These are phyloP conservation scores for Phrynosoma blainvillii DNA, from an alignment of 2,113 vertebrate genomes.

Conservation along the genomic window DNA sequence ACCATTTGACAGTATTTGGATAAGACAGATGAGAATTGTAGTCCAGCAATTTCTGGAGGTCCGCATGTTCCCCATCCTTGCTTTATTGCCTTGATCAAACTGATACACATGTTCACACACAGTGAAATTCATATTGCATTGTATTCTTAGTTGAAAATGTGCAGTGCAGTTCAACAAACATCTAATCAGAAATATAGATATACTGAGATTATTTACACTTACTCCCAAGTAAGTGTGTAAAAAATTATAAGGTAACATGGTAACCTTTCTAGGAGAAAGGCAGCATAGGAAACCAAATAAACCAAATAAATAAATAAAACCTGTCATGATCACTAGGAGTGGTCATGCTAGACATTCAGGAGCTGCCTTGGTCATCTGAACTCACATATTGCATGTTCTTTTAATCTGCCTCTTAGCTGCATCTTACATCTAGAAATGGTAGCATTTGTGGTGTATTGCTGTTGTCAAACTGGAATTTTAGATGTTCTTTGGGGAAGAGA, in stretches of 20 bases:
- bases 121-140: background rate
- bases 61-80: background rate
- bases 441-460: background rate
- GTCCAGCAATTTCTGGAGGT: background rate
- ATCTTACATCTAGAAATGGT: background rate
- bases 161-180: background rate
- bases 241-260: background rate
- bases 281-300: too few species aligned
- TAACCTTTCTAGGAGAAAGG: background rate
- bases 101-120: background rate
- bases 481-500: background rate
- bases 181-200: background rate
- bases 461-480: background rate
- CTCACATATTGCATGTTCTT: background rate
- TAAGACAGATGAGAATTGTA: background rate
- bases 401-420: background rate
- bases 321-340: background rate
- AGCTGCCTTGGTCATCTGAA: background rate
- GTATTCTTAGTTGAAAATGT: background rate
- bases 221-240: background rate
- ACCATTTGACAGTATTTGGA: too few species aligned
- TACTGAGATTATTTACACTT: background rate
- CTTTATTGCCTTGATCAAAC: background rate
- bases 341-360: background rate
- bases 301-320: too few species aligned